Conservation (phyloP, 2,113 vertebrate genomes). For the Coregonus clupeaformis region DNA sequence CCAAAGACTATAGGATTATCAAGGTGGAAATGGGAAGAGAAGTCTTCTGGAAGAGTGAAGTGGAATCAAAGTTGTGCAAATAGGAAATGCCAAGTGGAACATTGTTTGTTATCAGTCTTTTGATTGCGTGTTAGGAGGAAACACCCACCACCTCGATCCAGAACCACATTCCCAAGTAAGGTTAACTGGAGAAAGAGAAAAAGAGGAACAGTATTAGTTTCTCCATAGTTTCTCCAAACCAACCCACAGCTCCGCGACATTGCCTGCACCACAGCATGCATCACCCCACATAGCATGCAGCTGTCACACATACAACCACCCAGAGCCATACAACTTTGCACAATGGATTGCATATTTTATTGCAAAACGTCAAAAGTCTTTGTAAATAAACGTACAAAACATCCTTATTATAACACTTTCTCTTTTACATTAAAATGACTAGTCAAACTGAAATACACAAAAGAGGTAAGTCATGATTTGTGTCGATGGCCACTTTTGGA, state of each 20-base stretch:
- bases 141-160: constrained; percentile 72
- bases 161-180: constrained; percentile 78
- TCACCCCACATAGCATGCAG: too few species aligned
- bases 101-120: constrained; percentile 72
- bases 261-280: too few species aligned
- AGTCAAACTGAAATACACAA: constrained; percentile 13
- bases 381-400: constrained; percentile 20
- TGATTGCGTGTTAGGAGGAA: constrained; percentile 75
- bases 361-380: constrained; percentile 4
- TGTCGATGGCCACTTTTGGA: constrained; percentile 50
- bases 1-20: constrained; percentile 11
- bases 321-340: too few species aligned
- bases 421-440: constrained; percentile 26
- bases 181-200: constrained; percentile 84
- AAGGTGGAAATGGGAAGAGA: constrained; percentile 60
- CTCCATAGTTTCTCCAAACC: background rate
- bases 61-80: constrained; percentile 70
- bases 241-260: too few species aligned
- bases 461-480: constrained; percentile 47
- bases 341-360: constrained; percentile 1
- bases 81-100: constrained; percentile 64
- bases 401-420: constrained; percentile 17
- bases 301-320: too few species aligned
- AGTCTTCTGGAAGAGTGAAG: constrained; percentile 67
- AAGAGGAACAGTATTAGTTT: constrained; percentile 21